Conservation (phyloP, 2,888 invertebrate genomes). For the Drosophila kanekoi region DNA sequence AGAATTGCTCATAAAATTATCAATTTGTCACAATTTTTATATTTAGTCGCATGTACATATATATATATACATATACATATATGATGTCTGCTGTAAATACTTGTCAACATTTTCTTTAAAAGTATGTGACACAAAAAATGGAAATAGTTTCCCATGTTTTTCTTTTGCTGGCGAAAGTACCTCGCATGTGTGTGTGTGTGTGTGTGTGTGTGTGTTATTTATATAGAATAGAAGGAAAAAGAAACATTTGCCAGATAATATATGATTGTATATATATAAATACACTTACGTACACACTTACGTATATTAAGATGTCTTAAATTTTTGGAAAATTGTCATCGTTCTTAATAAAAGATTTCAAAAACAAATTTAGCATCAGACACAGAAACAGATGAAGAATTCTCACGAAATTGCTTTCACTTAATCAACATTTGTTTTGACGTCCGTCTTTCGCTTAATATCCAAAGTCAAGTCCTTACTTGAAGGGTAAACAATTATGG, state of each 20-base stretch:
- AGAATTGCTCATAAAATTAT: slow-evolving; percentile 12
- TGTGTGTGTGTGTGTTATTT: slow-evolving; percentile 14
- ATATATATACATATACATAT: neutral
- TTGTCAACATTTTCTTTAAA: slow-evolving; percentile 58
- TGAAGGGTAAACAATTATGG: neutral
- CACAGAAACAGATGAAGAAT: slow-evolving; percentile 16
- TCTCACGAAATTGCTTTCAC: slow-evolving; percentile 32
- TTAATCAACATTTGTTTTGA: slow-evolving; percentile 23
- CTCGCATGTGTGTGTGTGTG: neutral
- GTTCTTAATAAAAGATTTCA: slow-evolving; percentile 45
- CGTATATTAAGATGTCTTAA: slow-evolving; percentile 46
- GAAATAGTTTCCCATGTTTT: slow-evolving; percentile 65
- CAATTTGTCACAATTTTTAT: slow-evolving; percentile 33
- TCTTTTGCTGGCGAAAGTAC: slow-evolving; percentile 43
- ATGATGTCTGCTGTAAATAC: slow-evolving; percentile 42
- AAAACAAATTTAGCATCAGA: slow-evolving; percentile 14
- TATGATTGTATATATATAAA: neutral
- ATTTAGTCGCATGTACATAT: slow-evolving; percentile 5
- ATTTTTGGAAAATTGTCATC: slow-evolving; percentile 72
- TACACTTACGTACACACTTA: neutral
- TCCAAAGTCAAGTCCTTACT: neutral
- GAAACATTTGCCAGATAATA: slow-evolving; percentile 36
- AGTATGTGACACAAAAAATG: slow-evolving; percentile 71
- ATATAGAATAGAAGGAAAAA: slow-evolving; percentile 22
- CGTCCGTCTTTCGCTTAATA: slow-evolving; percentile 2